Evolutionary conservation across 2,888 invertebrate species (phyloP).

Genomic region (Luperina testacea): DNA sequence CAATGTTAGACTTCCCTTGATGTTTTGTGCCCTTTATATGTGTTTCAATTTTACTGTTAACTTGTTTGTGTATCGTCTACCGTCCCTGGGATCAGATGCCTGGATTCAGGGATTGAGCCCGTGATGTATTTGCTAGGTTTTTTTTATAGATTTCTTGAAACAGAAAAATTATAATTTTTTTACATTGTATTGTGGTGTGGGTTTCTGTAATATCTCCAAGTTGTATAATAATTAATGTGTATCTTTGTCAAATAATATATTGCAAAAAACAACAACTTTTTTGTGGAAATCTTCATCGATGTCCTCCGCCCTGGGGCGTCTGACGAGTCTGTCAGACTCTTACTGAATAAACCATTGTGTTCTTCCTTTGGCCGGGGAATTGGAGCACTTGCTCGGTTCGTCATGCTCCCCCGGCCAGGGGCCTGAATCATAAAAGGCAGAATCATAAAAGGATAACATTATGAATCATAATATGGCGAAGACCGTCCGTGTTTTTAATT

Average conservation of each 20-base stretch:
- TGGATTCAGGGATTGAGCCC: background rate
- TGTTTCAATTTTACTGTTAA: background rate
- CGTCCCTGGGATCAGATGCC: background rate
- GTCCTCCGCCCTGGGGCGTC: background rate
- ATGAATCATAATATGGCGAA: no score
- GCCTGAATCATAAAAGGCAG: no score
- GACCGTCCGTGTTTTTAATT: no score
- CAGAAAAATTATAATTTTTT: background rate
- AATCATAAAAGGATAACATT: no score
- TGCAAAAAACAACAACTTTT: background rate
- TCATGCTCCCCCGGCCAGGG: no score
- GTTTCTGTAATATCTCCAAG: background rate
- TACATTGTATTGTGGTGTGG: background rate
- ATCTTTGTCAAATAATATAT: background rate
- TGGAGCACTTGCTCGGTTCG: background rate
- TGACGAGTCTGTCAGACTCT: background rate
- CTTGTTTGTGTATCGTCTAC: background rate
- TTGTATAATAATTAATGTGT: background rate
- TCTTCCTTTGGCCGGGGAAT: background rate
- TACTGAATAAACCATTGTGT: background rate
- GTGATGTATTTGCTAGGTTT: background rate
- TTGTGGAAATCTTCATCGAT: background rate
- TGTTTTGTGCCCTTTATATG: background rate
- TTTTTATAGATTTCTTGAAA: background rate
- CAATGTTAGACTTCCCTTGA: conserved; percentile 5